These are phyloP conservation scores for Papilio aristodemus DNA, from an alignment of 1,140 invertebrate genomes.

Conservation along the genomic window DNA sequence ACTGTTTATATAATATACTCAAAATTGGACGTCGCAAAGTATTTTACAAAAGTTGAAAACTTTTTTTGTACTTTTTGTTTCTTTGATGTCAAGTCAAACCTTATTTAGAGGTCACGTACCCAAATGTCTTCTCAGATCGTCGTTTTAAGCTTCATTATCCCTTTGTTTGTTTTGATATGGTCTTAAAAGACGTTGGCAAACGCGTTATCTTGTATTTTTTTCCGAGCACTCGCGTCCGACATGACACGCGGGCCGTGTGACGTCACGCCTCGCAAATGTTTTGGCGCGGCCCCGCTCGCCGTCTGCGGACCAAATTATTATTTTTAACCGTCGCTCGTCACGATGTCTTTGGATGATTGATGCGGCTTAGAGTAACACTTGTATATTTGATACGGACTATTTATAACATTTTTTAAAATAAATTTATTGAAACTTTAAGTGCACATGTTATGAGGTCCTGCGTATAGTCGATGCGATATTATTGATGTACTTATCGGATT, in stretches of 20 bases:
- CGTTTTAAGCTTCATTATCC: slow-evolving; percentile 29
- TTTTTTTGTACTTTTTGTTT: background rate
- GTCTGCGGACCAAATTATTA: slow-evolving; percentile 31
- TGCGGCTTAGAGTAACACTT: slow-evolving; percentile 19
- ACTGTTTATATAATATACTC: too few relatives aligned
- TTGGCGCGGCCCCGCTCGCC: slow-evolving; percentile 13
- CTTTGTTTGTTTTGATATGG: slow-evolving; percentile 34
- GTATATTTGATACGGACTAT: slow-evolving; percentile 18
- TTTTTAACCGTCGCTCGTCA: slow-evolving; percentile 26
- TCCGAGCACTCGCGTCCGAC: slow-evolving; percentile 61
- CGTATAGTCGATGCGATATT: too few relatives aligned
- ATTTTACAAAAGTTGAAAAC: background rate
- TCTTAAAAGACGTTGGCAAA: slow-evolving; percentile 54
- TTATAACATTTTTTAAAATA: background rate
- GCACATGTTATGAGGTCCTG: too few relatives aligned
- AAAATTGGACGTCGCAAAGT: background rate
- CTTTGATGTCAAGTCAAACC: slow-evolving; percentile 1
- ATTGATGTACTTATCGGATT: too few relatives aligned
- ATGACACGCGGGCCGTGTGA: slow-evolving; percentile 62
- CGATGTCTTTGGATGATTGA: slow-evolving; percentile 24
- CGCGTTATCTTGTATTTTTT: slow-evolving; percentile 62
- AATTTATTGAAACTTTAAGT: too few relatives aligned
- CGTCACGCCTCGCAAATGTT: slow-evolving; percentile 63
- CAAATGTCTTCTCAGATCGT: slow-evolving; percentile 17
- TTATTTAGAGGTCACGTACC: slow-evolving; percentile 19